phyloP scores from a whole-genome alignment of 2,113 vertebrate genomes.

The Pica pica region DNA sequence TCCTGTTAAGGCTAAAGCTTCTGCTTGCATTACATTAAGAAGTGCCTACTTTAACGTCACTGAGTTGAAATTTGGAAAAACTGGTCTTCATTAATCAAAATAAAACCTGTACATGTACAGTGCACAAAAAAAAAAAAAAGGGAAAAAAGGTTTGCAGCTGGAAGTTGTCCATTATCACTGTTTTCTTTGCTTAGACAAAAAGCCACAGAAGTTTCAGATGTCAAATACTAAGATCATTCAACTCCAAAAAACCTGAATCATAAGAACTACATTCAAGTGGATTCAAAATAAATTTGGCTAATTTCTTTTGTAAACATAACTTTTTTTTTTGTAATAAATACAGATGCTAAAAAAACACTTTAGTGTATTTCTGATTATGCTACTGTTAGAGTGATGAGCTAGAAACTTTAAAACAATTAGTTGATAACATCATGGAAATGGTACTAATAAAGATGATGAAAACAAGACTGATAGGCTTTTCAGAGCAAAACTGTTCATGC shows the following conservation, averaged over 20 bases:
- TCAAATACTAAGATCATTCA: constrained; percentile 52
- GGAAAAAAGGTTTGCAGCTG: constrained; percentile 56
- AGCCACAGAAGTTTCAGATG: constrained; percentile 56
- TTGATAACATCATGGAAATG: background rate
- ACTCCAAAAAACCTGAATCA: constrained; percentile 40
- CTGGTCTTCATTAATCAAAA: constrained; percentile 58
- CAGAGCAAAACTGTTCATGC: background rate
- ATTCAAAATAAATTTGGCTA: background rate
- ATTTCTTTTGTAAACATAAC: constrained; percentile 23
- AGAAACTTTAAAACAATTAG: background rate
- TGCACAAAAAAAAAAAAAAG: background rate
- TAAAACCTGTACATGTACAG: constrained; percentile 42
- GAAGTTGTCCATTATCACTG: constrained; percentile 67
- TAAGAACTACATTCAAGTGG: background rate
- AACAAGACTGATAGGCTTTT: background rate
- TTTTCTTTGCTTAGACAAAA: constrained; percentile 70
- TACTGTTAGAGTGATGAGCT: background rate
- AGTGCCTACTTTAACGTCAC: background rate
- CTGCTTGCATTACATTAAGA: background rate
- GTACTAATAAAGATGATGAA: background rate
- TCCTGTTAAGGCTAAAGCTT: constrained; percentile 10
- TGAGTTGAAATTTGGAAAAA: constrained; percentile 14
- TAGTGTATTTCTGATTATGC: background rate
- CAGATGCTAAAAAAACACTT: background rate
- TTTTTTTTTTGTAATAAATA: background rate